Base-by-base conservation (phyloP, 2,113 vertebrate genomes). In the Alethe diademata region DNA sequence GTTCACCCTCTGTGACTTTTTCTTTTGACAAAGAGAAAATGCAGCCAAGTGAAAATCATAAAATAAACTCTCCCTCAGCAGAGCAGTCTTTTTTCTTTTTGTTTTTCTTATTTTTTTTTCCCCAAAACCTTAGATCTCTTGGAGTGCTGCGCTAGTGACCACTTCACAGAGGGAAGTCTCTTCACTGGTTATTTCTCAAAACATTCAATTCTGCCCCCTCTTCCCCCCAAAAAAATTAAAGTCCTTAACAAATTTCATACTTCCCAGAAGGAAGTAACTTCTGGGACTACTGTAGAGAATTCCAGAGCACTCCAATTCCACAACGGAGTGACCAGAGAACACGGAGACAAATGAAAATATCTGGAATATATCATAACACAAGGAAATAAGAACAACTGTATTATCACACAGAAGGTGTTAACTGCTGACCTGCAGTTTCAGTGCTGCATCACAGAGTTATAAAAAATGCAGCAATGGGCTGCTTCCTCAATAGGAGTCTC, bases 171-270 rank as follows among this genome's bases (percentile, higher is more conserved):
- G 2, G 18, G 9, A 67, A 29, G 14, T 51, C 67, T 79, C 26
- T 54, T 83, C 64, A 60, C 31, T 14, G 14, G 5, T 35, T 12
- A 18, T 48, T 78, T 86, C 36, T 70, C n/a, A 73, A 82, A 72
- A 20, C 2, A n/a, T 18, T 31, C 3, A 74, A 35, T 29, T 75
- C 16, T 62, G 2, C 3, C 14, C 8, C 3, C 4, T 33, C 7
- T 8, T 5, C 0, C 3, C 7, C 2, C 6, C 2, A 5, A 2
- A 19, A 36, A 29, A 47, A 19, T 19, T 19, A 13, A 61, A 62
- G 24, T 45, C 16, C 18, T 80, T 15, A 50, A 25, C 11, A 67
- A 67, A 64, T 35, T 2, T 10, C 80, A 45, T 5, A n/a, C 29
- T 45, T 91, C 43, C 5, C 28, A 79, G 38, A 33, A 67, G 9